Evolutionary conservation across 1,140 invertebrate species (phyloP), one percentile per base, ranked within the genome.

Genomic region (Drosophila burlai): DNA sequence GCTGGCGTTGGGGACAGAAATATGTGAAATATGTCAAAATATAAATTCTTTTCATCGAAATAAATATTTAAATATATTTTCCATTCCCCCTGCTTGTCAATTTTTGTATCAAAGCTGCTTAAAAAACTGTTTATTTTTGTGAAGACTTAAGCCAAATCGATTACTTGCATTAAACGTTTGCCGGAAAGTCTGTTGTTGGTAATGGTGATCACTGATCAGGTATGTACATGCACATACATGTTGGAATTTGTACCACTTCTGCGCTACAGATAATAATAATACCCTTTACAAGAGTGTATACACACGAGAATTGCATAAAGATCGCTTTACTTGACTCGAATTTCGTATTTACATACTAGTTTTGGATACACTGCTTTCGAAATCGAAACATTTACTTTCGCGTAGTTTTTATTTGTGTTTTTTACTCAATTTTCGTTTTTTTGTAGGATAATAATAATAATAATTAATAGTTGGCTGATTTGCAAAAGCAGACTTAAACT

Each of bases 401-500:
- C 15, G 6, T 9, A 15, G 4, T 36, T 24, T 24, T 38, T 24
- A 34, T 54, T 54, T 13, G 2, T 54, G 18, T 21, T 21, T 24
- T 36, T 36, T 36, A 21, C 34, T 16, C 13, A 21, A 52, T 4
- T 11, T 29, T 11, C 18, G 1, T 31, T 52, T 8, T 21, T 10
- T 49, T 49, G 3, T 34, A 55, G 13, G 18, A 24, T 24, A 38
- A 38, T 24, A 24, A 24, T 24, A 24, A 24, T 21, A 21, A 21
- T 21, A 21, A 21, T 55, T 21, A 21, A 21, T 55, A 38, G 54
- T 57, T 24, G 54, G 34, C 21, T 55, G 52, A 24, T 10, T 55
- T 21, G 31, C 52, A 13, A 55, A 55, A 55, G 52, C 52, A 55
- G 52, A 55, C 34, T 57, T 57, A 57, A 38, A 57, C 21, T 57